Base-by-base conservation (phyloP, 2,797 vertebrate genomes). In the Pipistrellus kuhlii region DNA sequence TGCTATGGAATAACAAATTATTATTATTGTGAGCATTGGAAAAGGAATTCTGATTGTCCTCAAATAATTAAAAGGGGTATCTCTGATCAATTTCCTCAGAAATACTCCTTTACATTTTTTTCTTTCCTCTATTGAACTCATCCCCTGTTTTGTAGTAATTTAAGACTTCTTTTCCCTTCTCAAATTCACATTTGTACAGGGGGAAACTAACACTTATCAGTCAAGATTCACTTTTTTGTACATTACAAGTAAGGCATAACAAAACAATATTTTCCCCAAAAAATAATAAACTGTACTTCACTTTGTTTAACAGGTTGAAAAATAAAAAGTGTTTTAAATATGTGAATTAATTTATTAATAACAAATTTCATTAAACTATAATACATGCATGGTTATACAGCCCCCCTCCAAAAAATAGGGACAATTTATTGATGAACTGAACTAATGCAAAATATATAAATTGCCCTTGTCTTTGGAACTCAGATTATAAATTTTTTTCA, bases 401-500 rank as follows among this genome's bases (percentile, higher is more conserved):
- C 6, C 57, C 57, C 59, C 27, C 59, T 62, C 59, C n/a, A 77
- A 93, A 96, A 92, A 95, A 93, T 35, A 20, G 3, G 11, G 95
- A 75, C 6, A 95, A 95, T 95, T 92, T 94, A 85, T 94, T 77
- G 91, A 94, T 96, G 62, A 90, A 86, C 57, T 91, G 64, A 96
- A 96, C 76, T 30, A 62, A 94, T 73, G 90, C 1, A 80, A 94
- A 93, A 59, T 83, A 86, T 38, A 96, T 92, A 90, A 83, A 92
- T 69, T 92, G 32, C 78, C 64, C 69, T 85, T 95, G 35, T 21
- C 96, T 97, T 94, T 96, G 38, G 86, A 95, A 84, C 15, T 92
- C 59, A 90, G n/a, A 91, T 93, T 92, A 88, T 94, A 97, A 97
- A 91, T 85, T 55, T 89, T 87, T 95, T 97, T 91, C 86, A 96